Evolutionary conservation across 2,113 vertebrate species (phyloP), one percentile per base, ranked within the genome.

Genomic region (Rhodinocichla rosea): DNA sequence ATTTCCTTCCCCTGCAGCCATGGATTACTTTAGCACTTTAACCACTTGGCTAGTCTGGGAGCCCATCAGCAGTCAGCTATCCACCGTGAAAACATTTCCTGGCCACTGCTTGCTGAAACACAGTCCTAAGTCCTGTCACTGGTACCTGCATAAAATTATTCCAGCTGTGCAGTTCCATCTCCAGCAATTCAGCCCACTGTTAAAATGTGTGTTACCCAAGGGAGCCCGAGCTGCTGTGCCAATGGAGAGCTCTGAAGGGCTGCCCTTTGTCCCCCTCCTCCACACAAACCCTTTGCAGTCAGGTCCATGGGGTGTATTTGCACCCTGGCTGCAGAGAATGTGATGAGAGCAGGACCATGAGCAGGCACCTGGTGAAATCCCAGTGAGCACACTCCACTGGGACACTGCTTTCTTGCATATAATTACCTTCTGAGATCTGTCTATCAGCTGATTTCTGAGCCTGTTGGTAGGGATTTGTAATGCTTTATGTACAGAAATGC

Each of bases 1-100:
- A 81, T 87, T 89, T 90, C 84, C 60, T 37, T 71, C 49, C 69
- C 70, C 19, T 40, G 24, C 40, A 95, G 83, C 28, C 60, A 53
- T 73, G 60, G 90, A 60, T 87, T 93, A 69, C 76, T 83, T 79
- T 42, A 91, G 89, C 52, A 40, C 57, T 94, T 94, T 9, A 77
- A 68, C 70, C 75, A 63, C 47, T 70, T 67, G 53, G 70, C 42
- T 62, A 39, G 65, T 53, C 83, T 56, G 59, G 59, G 68, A 91
- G 50, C 57, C 83, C 60, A 67, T 81, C 62, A 83, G 76, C 68
- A 88, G 68, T 22, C 76, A 82, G 52, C 56, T 87, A 69, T 87
- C 65, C 70, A 73, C 84, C 0, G 0, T 82, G 69, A 90, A 92
- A 75, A 57, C 26, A 22, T 78, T 96, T 60, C 59, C 69, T 80